Evolutionary conservation across 2,888 invertebrate species (phyloP).

Genomic region (Nephrotoma guestfalica): DNA sequence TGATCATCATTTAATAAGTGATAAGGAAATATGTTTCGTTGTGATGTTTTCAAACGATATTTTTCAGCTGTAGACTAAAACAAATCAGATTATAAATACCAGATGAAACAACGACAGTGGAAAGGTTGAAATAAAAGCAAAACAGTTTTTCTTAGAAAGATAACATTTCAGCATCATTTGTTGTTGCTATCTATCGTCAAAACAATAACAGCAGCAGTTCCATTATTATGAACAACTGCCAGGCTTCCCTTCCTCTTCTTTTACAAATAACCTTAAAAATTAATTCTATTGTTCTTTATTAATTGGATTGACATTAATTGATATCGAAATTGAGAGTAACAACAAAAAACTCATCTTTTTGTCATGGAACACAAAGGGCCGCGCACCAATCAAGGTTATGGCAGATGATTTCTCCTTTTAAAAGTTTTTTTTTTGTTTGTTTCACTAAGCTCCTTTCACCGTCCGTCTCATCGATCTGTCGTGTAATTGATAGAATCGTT

Average conservation of each 20-base stretch:
- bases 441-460: not conserved
- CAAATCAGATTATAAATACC: too few relatives aligned
- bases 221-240: not conserved
- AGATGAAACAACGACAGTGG: too few relatives aligned
- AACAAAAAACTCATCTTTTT: not conserved
- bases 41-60: too few relatives aligned
- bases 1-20: too few relatives aligned
- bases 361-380: not conserved
- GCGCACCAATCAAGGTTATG: not conserved
- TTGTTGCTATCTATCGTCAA: not conserved
- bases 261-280: not conserved
- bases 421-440: not conserved
- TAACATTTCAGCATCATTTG: not conserved
- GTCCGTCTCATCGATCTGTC: not conserved
- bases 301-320: not conserved
- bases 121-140: too few relatives aligned
- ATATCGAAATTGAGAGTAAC: not conserved
- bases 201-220: not conserved
- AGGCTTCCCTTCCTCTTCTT: not conserved
- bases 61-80: too few relatives aligned
- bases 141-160: not conserved
- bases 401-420: not conserved
- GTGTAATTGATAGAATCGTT: not conserved
- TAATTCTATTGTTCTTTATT: not conserved
- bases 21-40: too few relatives aligned